Base-by-base conservation (phyloP, 2,888 invertebrate genomes). In the Sisyra nigra region DNA sequence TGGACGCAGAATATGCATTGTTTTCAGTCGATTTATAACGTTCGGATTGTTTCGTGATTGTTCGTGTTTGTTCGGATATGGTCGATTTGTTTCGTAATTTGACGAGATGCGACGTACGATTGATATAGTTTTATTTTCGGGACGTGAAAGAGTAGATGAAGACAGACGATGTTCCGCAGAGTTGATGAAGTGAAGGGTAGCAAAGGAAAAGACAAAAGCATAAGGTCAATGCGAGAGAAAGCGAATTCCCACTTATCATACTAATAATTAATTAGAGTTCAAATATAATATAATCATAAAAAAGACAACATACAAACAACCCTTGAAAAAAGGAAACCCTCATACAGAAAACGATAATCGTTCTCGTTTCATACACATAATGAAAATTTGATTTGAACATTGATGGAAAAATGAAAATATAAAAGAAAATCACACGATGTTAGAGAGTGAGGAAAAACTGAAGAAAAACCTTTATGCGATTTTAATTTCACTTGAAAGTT, bases 151-250 rank as follows among this genome's bases (percentile, higher is more conserved):
- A 40, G 38, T 13, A 38, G 38, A 36, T 17, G 40, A 40, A 42
- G 31, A 13, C 41, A 41, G 34, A 34, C 41, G 41, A 41, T 40
- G 40, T 19, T 18, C 19, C 37, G 18, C 17, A 17, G 19, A 13
- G 40, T 40, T 40, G 40, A 40, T 40, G 40, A 41, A 41, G 41
- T 34, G 34, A 33, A 34, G 51, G 48, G 39, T 49, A 49, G 49
- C 36, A 46, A 45, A 45, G 47, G 49, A 44, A 41, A 46, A 50
- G 44, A 45, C 50, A 49, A 47, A 45, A 46, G 45, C 45, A 50
- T 47, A 49, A 50, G 55, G 54, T 55, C 53, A 55, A 55, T 54
- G 55, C 53, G 49, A 48, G 50, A 52, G 37, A 38, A 50, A 35
- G 17, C 17, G 14, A 11, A 35, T 35, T 35, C 17, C 14, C 14